These are phyloP conservation scores for Salarias fasciatus DNA, from an alignment of 2,797 vertebrate species.

Conservation along the genomic window DNA sequence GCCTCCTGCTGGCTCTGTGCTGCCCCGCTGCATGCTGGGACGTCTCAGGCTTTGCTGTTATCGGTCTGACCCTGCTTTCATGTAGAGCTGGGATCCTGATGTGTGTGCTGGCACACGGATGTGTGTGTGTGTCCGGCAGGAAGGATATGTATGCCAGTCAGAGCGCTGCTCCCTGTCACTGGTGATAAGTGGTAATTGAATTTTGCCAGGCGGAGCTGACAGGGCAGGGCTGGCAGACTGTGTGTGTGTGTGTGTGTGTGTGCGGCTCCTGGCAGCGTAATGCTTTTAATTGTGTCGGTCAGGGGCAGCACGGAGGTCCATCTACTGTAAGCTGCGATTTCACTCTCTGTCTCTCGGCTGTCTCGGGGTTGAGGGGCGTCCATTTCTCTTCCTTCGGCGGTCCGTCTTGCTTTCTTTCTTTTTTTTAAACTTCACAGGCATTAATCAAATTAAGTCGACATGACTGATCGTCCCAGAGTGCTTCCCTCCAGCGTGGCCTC, in stretches of 20 bases:
- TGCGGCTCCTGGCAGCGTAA: slow-evolving; percentile 39
- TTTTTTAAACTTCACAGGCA: background rate
- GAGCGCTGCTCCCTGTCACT: slow-evolving; percentile 50
- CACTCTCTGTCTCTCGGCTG: slow-evolving; percentile 13
- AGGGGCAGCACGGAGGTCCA: slow-evolving; percentile 22
- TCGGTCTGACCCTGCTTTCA: slow-evolving; percentile 11
- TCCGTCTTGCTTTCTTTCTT: background rate
- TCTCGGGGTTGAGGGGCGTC: slow-evolving; percentile 1
- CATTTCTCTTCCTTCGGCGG: slow-evolving; percentile 5
- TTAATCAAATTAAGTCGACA: slow-evolving; percentile 2
- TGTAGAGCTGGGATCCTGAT: background rate
- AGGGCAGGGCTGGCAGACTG: slow-evolving; percentile 35
- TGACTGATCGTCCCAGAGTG: too few species aligned
- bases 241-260: slow-evolving; percentile 2
- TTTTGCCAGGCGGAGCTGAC: slow-evolving; percentile 49
- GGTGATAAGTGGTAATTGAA: slow-evolving; percentile 72
- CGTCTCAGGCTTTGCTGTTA: slow-evolving; percentile 11
- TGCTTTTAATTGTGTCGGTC: slow-evolving; percentile 56
- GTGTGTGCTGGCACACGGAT: too few species aligned
- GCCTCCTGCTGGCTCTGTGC: too few species aligned
- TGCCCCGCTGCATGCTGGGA: background rate
- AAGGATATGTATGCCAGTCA: slow-evolving; percentile 46
- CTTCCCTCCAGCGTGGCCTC: too few species aligned
- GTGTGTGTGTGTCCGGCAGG: slow-evolving; percentile 25
- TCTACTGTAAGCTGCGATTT: slow-evolving; percentile 16